Conservation (phyloP, 2,113 vertebrate genomes). For the Pterophyllum scalare region DNA sequence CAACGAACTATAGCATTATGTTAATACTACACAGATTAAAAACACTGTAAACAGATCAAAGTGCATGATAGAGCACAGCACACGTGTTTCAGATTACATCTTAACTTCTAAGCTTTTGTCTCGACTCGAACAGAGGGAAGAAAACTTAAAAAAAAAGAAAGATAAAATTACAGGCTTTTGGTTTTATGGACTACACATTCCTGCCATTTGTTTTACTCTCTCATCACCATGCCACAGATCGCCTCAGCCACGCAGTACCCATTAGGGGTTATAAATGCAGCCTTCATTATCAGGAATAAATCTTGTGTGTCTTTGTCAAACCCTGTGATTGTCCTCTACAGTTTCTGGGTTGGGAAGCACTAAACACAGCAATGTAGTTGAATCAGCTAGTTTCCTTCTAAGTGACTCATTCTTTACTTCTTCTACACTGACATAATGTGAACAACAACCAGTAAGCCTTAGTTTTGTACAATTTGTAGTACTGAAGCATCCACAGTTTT, state of each 20-base stretch:
- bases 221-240: background rate
- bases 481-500: background rate
- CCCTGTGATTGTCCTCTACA: background rate
- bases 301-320: constrained; percentile 14
- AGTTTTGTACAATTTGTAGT: background rate
- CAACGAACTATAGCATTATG: background rate
- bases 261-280: constrained; percentile 25
- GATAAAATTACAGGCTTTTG: constrained; percentile 64
- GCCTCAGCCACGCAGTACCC: constrained; percentile 7
- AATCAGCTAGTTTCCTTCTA: background rate
- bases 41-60: constrained; percentile 41
- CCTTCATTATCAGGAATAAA: constrained; percentile 14
- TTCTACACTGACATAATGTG: background rate
- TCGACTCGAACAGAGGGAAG: constrained; percentile 47
- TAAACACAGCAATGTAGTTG: background rate
- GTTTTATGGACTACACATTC: constrained; percentile 37
- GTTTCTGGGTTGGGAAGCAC: background rate
- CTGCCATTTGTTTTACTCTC: constrained; percentile 46
- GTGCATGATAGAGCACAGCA: constrained; percentile 6
- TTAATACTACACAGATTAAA: constrained; percentile 38
- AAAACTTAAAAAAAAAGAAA: constrained; percentile 21
- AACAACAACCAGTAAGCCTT: background rate
- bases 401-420: background rate
- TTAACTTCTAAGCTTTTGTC: constrained; percentile 58
- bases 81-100: constrained; percentile 67